Evolutionary conservation across 2,888 invertebrate species (phyloP), one percentile per base, ranked within the genome.

Genomic region (Noctua pronuba): DNA sequence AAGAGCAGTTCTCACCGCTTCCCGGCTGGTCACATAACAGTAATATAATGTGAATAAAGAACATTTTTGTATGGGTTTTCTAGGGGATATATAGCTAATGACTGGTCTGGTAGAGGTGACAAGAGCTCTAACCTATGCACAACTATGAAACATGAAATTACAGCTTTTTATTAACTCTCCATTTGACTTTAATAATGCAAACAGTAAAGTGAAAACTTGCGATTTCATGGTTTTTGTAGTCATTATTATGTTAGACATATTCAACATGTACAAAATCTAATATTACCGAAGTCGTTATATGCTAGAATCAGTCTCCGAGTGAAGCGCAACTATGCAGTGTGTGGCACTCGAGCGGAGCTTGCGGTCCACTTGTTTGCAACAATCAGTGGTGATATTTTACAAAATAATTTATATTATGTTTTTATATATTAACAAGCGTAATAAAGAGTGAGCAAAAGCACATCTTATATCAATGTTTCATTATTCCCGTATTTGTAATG

Each of bases 391-490:
- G 95, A 95, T 96, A 95, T 95, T 96, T 95, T 95, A 94, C 91
- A 94, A 94, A 93, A 95, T 95, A 94, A 95, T 95, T 95, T 95
- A 95, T 96, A 95, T 95, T 96, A 94, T 96, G 95, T 95, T 95
- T 94, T 96, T 95, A 95, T 94, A 94, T 94, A 96, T 95, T 96
- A 96, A 96, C 96, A 95, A 95, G 93, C 95, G 95, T 96, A 96
- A 96, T 96, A 96, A 96, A 96, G 96, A 96, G 96, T 96, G 96
- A 96, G 95, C 95, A 94, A 95, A 93, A 95, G 96, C 96, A 96
- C 96, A 95, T 96, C 95, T 95, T 94, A 94, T 77, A 93, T 87
- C 86, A 80, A 90, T 95, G 95, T 96, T 96, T 96, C 89, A 96
- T 95, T 95, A 76, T 77, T 84, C 79, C 79, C 87, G n/a, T 85